Conservation (phyloP, 2,113 vertebrate genomes). For the Geococcyx californianus region DNA sequence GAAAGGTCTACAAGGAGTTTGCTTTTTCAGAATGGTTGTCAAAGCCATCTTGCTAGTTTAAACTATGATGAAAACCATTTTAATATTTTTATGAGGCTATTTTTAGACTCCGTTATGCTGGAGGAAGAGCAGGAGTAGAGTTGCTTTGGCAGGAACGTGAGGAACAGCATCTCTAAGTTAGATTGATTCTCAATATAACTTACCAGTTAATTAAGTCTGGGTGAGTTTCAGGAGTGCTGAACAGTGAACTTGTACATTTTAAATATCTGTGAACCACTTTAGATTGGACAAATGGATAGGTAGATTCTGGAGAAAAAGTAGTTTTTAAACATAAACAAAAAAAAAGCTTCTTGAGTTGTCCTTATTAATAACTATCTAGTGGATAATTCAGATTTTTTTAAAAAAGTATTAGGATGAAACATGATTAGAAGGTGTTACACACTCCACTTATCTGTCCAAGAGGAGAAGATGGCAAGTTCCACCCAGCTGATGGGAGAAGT, state of each 20-base stretch:
- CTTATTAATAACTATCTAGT: not conserved
- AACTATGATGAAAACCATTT: slow-evolving; percentile 5
- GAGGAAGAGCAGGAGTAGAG: not conserved
- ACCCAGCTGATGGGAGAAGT: not conserved
- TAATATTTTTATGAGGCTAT: slow-evolving; percentile 19
- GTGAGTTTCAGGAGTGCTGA: not conserved
- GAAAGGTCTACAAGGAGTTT: not conserved
- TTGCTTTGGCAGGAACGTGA: slow-evolving; percentile 1
- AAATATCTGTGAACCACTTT: not conserved
- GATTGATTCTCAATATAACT: not conserved
- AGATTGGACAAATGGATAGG: not conserved
- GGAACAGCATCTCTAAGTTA: not conserved
- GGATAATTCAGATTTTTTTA: not conserved
- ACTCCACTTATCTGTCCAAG: not conserved
- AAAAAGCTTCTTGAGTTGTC: not conserved
- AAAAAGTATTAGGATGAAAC: not conserved
- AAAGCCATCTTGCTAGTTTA: not conserved
- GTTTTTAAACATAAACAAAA: not conserved
- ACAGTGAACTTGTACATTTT: not conserved
- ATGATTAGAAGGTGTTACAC: not conserved
- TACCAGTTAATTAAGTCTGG: slow-evolving; percentile 2
- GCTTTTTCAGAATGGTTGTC: slow-evolving; percentile 5
- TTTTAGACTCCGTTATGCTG: slow-evolving; percentile 12
- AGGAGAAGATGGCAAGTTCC: not conserved
- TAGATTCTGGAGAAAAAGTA: not conserved